phyloP scores from a whole-genome alignment of 2,113 vertebrate genomes.

The Anolis carolinensis region DNA sequence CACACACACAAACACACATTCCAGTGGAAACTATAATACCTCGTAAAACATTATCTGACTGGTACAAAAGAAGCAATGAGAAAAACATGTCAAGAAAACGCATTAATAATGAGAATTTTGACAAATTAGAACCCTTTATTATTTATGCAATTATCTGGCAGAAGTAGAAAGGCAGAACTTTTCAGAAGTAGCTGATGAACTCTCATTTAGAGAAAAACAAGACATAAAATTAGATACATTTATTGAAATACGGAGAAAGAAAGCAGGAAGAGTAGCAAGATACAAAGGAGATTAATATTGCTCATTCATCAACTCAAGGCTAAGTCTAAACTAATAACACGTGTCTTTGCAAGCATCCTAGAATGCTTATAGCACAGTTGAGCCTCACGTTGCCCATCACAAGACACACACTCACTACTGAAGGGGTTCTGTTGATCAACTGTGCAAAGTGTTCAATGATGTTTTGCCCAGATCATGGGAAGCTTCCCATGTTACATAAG shows the following conservation, averaged over 20 bases:
- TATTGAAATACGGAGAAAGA: not conserved
- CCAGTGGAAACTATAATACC: not conserved
- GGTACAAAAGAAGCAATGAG: not conserved
- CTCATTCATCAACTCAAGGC: not conserved
- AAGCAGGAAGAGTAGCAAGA: not conserved
- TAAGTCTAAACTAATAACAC: not conserved
- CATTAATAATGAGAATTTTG: slow-evolving; percentile 1
- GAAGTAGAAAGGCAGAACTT: not conserved
- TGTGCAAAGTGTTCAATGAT: too few species aligned
- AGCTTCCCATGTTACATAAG: too few species aligned
- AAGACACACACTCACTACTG: too few species aligned
- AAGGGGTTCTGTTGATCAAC: too few species aligned
- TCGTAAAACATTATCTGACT: not conserved
- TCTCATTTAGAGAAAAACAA: not conserved
- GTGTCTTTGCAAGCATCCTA: too few species aligned
- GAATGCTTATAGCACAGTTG: too few species aligned
- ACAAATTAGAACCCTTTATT: slow-evolving; percentile 13
- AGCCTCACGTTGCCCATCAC: too few species aligned
- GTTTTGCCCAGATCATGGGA: too few species aligned
- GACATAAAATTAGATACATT: not conserved
- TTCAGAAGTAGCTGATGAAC: not conserved
- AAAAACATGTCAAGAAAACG: not conserved
- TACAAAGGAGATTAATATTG: too few species aligned
- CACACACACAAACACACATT: not conserved
- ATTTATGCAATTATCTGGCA: slow-evolving; percentile 11